These are phyloP conservation scores for Malacoraja senta DNA, from an alignment of 2,797 vertebrate species.

Conservation along the genomic window DNA sequence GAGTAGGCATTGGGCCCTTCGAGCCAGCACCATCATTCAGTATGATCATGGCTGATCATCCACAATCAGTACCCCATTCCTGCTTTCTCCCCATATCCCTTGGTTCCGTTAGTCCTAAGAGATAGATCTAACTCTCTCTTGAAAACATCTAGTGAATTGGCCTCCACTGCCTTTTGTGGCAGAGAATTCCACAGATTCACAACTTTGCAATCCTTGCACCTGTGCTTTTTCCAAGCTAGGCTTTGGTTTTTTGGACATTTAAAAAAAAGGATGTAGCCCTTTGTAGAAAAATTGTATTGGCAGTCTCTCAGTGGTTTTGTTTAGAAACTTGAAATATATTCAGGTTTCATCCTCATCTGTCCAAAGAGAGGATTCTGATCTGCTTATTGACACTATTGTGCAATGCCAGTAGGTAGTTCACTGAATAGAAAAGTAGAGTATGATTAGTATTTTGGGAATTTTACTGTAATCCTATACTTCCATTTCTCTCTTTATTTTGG, in stretches of 20 bases:
- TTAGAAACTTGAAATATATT: not conserved
- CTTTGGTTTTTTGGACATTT: not conserved
- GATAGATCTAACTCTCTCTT: too few relatives aligned
- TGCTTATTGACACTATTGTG: too few relatives aligned
- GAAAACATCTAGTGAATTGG: too few relatives aligned
- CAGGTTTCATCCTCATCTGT: not conserved
- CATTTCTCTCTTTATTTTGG: not conserved
- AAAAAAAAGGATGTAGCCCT: not conserved
- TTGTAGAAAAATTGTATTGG: not conserved
- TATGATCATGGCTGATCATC: too few relatives aligned
- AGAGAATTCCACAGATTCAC: too few relatives aligned
- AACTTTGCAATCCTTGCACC: not conserved
- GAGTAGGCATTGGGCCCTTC: too few relatives aligned
- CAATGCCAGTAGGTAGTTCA: not conserved
- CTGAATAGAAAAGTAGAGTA: not conserved
- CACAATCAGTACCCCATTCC: too few relatives aligned
- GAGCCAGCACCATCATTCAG: too few relatives aligned
- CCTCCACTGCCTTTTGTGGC: too few relatives aligned
- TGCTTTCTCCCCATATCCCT: too few relatives aligned
- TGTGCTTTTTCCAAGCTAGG: not conserved
- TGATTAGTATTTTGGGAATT: not conserved
- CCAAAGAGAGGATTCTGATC: not conserved
- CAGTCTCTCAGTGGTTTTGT: not conserved
- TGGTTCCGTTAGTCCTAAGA: too few relatives aligned
- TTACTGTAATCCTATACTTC: not conserved